Evolutionary conservation across 2,797 vertebrate genomes (phyloP), one percentile per base, ranked within the genome.

Genomic region (Parotocinclus haroldoi): DNA sequence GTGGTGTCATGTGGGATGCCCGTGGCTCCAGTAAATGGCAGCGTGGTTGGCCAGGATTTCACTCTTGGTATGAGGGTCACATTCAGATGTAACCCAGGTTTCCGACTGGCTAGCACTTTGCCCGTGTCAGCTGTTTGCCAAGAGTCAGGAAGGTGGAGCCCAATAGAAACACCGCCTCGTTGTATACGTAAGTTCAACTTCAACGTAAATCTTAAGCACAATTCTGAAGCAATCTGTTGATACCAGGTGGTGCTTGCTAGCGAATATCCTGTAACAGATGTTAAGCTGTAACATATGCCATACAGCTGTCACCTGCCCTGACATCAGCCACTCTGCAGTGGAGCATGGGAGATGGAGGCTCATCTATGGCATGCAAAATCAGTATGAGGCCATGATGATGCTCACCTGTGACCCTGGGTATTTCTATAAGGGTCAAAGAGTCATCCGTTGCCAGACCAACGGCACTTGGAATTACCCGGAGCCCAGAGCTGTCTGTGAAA

Each of bases 401-500:
- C 90, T 99, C 76, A 91, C 94, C 82, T 99, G 97, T 40, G 95
- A 99, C 83, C 95, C 94, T 0, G 97, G 97, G 6, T 99, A 96
- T 87, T 96, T 95, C 88, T 98, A 97, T 84, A 92, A 90, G 0
- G 95, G 96, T 74, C 92, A 94, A 61, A 88, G 95, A 59, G 93
- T 97, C 75, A 95, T 96, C 82, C 89, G 78, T 73, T 99, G 97
- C 78, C 94, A 96, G 81, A 90, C 93, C 75, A 95, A 91, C 16
- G 89, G 96, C 59, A 92, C 83, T 37, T 99, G 97, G 97, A 96
- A 94, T 87, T 92, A 96, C 12, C 93, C 93, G 0, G 82, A 94
- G 10, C 93, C 93, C 0, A 86, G 87, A 44, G 95, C 96, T 0
- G 91, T 90, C 71, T 99, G 97, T 18, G 90, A 90, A 72, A 96